Percentiles rank a stretch among this genome's conserved stretches.
These are phyloP conservation scores for Deroptyus accipitrinus DNA, from an alignment of 2,113 vertebrate species.

Conservation along the genomic window DNA sequence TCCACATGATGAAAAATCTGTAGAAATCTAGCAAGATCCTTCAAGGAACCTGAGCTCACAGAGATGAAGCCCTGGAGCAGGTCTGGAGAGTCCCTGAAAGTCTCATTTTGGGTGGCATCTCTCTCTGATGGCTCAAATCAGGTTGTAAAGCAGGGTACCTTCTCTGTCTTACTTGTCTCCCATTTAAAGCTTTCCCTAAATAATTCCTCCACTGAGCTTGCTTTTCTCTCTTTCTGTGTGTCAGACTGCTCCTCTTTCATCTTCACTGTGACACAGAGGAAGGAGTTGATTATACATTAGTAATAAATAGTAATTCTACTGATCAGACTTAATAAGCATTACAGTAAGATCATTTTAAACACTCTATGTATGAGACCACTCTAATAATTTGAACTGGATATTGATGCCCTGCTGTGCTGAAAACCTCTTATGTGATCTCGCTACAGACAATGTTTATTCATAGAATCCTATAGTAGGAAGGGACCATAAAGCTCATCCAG, in stretches of 20 bases:
- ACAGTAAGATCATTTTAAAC: neutral
- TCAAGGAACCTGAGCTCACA: neutral
- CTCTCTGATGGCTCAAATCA: neutral
- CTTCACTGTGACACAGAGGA: neutral
- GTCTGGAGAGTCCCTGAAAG: neutral
- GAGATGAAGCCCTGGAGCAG: neutral
- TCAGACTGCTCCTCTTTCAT: neutral
- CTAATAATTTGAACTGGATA: neutral
- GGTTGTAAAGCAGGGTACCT: neutral
- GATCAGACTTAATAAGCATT: neutral
- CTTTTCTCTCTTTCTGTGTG: neutral
- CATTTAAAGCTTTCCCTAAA: neutral
- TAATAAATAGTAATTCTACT: neutral
- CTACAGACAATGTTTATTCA: neutral
- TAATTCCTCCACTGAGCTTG: neutral
- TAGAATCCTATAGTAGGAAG: neutral
- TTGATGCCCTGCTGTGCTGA: neutral
- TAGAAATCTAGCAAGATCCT: neutral
- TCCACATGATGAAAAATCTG: accelerated
- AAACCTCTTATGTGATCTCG: neutral
- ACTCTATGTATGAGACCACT: neutral
- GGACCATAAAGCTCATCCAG: neutral
- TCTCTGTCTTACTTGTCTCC: neutral
- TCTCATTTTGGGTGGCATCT: neutral
- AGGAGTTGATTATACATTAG: neutral